Evolutionary conservation across 2,888 invertebrate genomes (phyloP).

Genomic region (Xestia xanthographa): DNA sequence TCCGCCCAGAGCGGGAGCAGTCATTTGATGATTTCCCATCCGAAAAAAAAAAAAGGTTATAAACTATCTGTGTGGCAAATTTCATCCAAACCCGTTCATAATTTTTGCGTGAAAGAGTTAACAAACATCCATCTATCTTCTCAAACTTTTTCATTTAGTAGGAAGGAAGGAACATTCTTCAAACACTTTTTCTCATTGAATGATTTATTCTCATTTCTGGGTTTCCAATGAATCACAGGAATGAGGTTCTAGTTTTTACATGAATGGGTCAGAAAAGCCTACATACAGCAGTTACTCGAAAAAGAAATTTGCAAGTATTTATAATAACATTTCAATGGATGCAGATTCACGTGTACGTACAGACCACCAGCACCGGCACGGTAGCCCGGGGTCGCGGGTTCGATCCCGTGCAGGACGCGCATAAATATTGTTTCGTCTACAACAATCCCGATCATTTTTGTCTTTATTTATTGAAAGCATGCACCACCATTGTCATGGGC

Average conservation of each 20-base stretch:
- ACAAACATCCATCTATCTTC: no score
- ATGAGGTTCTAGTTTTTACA: neutral
- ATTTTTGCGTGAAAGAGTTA: no score
- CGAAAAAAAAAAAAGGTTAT: no score
- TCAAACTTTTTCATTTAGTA: no score
- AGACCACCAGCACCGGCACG: constrained; percentile 84
- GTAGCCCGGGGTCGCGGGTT: constrained; percentile 86
- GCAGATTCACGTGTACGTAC: constrained; percentile 41
- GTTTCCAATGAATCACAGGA: neutral
- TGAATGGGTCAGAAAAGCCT: neutral
- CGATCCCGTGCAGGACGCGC: constrained; percentile 74
- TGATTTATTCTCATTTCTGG: neutral
- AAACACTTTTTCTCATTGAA: neutral
- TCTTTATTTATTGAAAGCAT: constrained; percentile 85
- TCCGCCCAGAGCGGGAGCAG: no score
- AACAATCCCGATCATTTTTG: constrained; percentile 84
- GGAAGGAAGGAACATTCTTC: no score
- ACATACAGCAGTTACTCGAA: neutral
- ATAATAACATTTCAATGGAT: constrained; percentile 44
- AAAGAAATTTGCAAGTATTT: neutral
- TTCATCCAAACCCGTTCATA: no score
- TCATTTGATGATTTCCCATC: no score
- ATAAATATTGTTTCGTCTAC: constrained; percentile 85
- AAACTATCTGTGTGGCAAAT: no score
- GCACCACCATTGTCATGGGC: constrained; percentile 79